Percentiles rank a stretch among this genome's conserved stretches.
Conservation (phyloP, 2,113 vertebrate species). For the Thamnaconus septentrionalis region DNA sequence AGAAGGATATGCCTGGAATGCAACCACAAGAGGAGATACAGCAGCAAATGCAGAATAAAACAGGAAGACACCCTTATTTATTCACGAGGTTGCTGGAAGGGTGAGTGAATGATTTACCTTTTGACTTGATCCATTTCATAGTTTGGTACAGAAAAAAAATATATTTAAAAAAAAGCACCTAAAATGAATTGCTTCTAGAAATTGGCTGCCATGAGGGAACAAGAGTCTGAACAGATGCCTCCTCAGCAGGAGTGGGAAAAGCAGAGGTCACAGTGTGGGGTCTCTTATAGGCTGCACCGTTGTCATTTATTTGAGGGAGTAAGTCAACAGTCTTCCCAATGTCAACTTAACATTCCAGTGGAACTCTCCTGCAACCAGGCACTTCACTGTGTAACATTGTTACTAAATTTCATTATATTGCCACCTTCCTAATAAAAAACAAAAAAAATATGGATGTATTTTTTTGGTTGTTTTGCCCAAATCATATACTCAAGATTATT, state of each 20-base stretch:
- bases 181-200: conserved; percentile 15
- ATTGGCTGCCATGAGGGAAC: conserved; percentile 6
- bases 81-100: not conserved
- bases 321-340: conserved; percentile 46
- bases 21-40: conserved; percentile 18
- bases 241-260: conserved; percentile 21
- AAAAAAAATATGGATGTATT: too few species aligned
- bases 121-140: conserved; percentile 48
- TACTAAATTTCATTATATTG: too few species aligned
- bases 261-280: conserved; percentile 20
- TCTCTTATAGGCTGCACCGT: conserved; percentile 46
- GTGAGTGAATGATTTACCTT: conserved; percentile 37
- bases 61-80: not conserved
- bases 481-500: too few species aligned
- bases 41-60: not conserved
- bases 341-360: conserved; percentile 45
- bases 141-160: conserved; percentile 10
- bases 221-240: conserved; percentile 12
- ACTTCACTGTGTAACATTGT: not conserved
- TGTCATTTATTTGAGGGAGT: conserved; percentile 51
- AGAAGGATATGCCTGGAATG: conserved; percentile 55
- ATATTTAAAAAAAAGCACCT: not conserved
- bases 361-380: conserved; percentile 17
- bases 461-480: too few species aligned
- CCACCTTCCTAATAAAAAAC: too few species aligned